Evolutionary conservation across 2,797 vertebrate genomes (phyloP), one percentile per base, ranked within the genome.

Genomic region (Spinus olivaceus): DNA sequence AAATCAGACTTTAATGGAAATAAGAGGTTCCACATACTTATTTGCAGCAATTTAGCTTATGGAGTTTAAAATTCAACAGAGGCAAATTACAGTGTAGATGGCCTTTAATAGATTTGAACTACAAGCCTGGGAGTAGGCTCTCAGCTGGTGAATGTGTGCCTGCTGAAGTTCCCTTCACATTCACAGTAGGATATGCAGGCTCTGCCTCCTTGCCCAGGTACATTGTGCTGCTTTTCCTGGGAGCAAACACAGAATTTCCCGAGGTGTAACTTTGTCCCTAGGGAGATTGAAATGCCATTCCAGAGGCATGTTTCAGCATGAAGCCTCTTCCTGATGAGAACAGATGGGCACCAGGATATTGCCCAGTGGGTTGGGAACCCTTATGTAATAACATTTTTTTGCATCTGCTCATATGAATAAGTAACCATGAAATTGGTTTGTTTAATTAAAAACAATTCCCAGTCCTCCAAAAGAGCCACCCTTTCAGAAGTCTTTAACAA

Each of bases 381-480:
- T 50, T 71, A 17, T n/a, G 42, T n/a, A 67, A 51, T 37, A 49
- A 49, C 10, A 16, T 14, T 46, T 88, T 69, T 83, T 53, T 86
- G 41, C 49, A 57, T 88, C 61, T 92, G 64, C 41, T 90, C 28
- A 10, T 54, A 53, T 41, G 44, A 92, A 86, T 50, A 86, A 77
- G 41, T 47, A 92, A 66, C 41, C 46, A 63, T 83, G 60, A 80
- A 80, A 82, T 65, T 53, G 10, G 11, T 90, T 94, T 76, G 54
- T 59, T 94, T 92, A 85, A 92, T 88, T 83, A 78, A 93, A 91
- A 93, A 63, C 46, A 91, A 46, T 19, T 83, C 42, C 70, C 50
- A 71, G 49, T 42, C 65, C 35, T 86, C 42, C 46, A 86, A 71
- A 91, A 46, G 28, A 85, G 42, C 10, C 32, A 61, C 63, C 37